Evolutionary conservation across 1,140 invertebrate species (phyloP).

Genomic region (Nixonia krombeini): DNA sequence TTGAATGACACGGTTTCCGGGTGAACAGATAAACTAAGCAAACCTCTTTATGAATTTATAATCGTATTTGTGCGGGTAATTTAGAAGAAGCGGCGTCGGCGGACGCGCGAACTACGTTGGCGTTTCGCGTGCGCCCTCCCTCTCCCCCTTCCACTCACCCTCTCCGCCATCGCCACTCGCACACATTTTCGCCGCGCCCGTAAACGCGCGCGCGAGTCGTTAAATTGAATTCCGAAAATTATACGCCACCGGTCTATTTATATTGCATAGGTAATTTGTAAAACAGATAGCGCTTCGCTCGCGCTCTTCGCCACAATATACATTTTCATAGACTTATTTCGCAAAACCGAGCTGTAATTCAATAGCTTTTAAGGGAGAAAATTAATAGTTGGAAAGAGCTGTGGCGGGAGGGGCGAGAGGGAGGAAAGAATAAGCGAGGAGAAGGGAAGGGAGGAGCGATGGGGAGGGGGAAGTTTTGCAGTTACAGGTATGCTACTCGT

Average conservation of each 20-base stretch:
- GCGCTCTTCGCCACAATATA: slow-evolving; percentile 36
- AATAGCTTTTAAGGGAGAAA: slow-evolving; percentile 9
- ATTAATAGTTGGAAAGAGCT: background rate
- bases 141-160: slow-evolving; percentile 16
- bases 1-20: slow-evolving; percentile 30
- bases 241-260: slow-evolving; percentile 50
- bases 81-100: slow-evolving; percentile 30
- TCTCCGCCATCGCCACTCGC: slow-evolving; percentile 21
- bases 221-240: slow-evolving; percentile 54
- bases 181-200: slow-evolving; percentile 20
- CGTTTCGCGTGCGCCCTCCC: slow-evolving; percentile 20
- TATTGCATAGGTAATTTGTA: slow-evolving; percentile 56
- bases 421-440: slow-evolving; percentile 32
- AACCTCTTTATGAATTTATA: slow-evolving; percentile 48
- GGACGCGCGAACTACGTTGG: background rate
- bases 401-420: background rate
- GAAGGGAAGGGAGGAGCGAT: too few relatives aligned
- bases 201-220: slow-evolving; percentile 41
- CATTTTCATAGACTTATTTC: slow-evolving; percentile 49
- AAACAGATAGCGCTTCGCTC: slow-evolving; percentile 51
- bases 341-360: slow-evolving; percentile 43
- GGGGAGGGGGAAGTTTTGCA: too few relatives aligned
- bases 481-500: too few relatives aligned
- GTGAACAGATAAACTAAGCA: slow-evolving; percentile 38
- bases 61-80: slow-evolving; percentile 46